Conservation (phyloP, 2,113 vertebrate species). For the Leptobrachium leishanense region DNA sequence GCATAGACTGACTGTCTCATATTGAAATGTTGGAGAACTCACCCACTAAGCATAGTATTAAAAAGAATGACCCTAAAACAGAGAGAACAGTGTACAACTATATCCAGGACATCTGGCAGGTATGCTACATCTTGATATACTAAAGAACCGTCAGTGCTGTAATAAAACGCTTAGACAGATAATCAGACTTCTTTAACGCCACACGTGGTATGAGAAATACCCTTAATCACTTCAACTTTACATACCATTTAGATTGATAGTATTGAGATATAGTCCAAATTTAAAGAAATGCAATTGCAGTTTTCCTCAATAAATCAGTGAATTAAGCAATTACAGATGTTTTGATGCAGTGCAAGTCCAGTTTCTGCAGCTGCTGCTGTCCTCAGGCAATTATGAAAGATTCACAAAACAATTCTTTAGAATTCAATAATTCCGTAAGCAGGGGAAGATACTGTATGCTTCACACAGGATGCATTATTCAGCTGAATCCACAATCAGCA, state of each 20-base stretch:
- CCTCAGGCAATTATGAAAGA: slow-evolving; percentile 17
- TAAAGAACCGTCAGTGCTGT: too few relatives aligned
- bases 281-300: neutral
- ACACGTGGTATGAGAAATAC: too few relatives aligned
- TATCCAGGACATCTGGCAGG: too few relatives aligned
- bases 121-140: too few relatives aligned
- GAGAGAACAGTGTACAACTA: too few relatives aligned
- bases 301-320: neutral
- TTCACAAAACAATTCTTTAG: neutral
- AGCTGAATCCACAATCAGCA: neutral
- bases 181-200: too few relatives aligned
- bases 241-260: neutral
- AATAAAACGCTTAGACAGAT: too few relatives aligned
- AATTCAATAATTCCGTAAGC: neutral
- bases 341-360: neutral
- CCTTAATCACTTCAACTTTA: neutral
- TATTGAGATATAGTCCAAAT: neutral
- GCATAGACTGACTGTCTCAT: too few relatives aligned
- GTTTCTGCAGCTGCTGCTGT: neutral
- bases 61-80: too few relatives aligned
- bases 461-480: neutral
- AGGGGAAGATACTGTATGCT: neutral
- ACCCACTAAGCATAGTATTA: too few relatives aligned
- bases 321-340: neutral
- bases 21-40: too few relatives aligned